Base-by-base conservation (phyloP, 2,888 invertebrate species). In the Onchidella celtica region DNA sequence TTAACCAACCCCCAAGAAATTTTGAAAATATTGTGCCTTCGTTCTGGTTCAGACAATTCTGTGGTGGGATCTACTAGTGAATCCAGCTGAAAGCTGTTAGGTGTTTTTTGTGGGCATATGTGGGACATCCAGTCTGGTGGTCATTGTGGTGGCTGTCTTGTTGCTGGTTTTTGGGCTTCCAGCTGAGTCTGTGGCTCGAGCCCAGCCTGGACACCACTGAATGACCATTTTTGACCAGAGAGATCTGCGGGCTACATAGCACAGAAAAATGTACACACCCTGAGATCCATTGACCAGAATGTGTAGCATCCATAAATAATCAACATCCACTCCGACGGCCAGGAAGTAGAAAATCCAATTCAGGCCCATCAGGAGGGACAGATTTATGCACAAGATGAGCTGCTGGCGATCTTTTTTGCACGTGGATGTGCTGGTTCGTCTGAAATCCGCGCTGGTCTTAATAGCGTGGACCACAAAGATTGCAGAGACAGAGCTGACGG, bases 311-410 rank as follows among this genome's bases (percentile, higher is more conserved):
- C 85, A 77, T 29, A 85, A 14, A 65, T 76, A 2, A 14, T 78
- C 4, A 24, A 63, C n/a, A 79, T 86, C 40, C 29, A 79, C 55
- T 61, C 74, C 36, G 70, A 84, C 55, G 66, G 87, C 82, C 72
- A 82, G 21, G 32, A 84, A 68, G 63, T 75, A 75, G 34, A 84
- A 65, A 17, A 77, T 24, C 84, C 84, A 84, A 24, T 59, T 76
- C 9, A 79, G 36, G 14, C 84, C 84, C 84, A 84, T 82, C 32
- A 84, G 47, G 11, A 84, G 24, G 4, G 79, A 68, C 40, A 84
- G 36, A 40, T 70, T 69, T 59, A 81, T 32, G 32, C 79, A 84
- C 29, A 77, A 29, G 17, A 72, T 38, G n/a, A 82, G 40, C 29
- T 73, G 79, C 32, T 24, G 55, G 11, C 66, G 27, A 17, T 36